Base-by-base conservation (phyloP, 2,888 invertebrate genomes). In the Drosophila siamana region DNA sequence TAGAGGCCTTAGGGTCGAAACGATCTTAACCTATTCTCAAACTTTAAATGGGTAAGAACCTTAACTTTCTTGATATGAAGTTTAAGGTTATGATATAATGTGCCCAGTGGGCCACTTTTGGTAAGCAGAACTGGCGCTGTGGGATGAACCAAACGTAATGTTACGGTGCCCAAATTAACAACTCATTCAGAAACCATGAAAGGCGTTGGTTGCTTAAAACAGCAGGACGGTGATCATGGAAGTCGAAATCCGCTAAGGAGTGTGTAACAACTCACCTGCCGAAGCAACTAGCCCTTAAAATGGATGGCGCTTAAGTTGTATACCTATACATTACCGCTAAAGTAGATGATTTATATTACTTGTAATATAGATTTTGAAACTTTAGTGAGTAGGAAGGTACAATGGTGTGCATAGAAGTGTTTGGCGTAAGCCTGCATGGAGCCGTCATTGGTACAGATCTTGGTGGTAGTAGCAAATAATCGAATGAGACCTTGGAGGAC, bases 191-290 rank as follows among this genome's bases (percentile, higher is more conserved):
- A 94, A 62, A 66, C 62, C 94, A 93, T 92, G 92, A 94, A 94
- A 93, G 94, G 94, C 93, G 94, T 94, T 94, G 93, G 93, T 94
- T 93, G 93, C 93, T 94, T 92, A 93, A 94, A 94, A 94, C 94
- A 94, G 94, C 69, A 94, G 94, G 94, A 94, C 94, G 94, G 94
- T 95, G 94, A 94, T 94, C 95, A 95, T 94, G 95, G 95, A 95
- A 95, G 95, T 95, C 93, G 95, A 94, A 94, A 94, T 93, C 94
- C 94, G 94, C 94, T 93, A 92, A 93, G 92, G 92, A 94, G 92
- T 93, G 92, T 91, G 91, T 80, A 91, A 94, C 93, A 91, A 94
- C 94, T 94, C 94, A 94, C 94, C 94, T 94, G 93, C 93, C 93
- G 93, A 94, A 94, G 93, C 93, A 93, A 94, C 93, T 93, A 94